These are phyloP conservation scores for Thysanoteuthis rhombus DNA, from an alignment of 2,888 invertebrate genomes.

Conservation along the genomic window DNA sequence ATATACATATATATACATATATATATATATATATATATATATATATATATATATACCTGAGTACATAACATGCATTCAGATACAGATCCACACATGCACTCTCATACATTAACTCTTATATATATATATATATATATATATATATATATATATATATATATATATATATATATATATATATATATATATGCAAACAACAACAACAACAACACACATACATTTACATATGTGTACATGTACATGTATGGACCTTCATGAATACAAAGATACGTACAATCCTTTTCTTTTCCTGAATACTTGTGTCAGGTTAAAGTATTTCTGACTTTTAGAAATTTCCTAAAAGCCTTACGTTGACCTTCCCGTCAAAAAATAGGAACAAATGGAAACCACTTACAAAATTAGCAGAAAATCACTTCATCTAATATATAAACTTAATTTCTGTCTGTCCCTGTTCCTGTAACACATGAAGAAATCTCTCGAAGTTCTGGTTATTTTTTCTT, in stretches of 20 bases:
- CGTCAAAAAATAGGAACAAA: not conserved
- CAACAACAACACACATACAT: too few species aligned
- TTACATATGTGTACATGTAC: not conserved
- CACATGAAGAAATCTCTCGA: not conserved
- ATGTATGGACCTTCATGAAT: not conserved
- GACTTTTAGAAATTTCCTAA: not conserved
- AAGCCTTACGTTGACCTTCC: not conserved
- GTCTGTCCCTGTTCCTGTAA: not conserved
- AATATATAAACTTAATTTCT: not conserved
- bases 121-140: not conserved
- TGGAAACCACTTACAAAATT: not conserved
- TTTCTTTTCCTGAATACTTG: not conserved
- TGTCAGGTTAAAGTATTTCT: not conserved
- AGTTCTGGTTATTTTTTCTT: not conserved
- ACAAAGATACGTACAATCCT: not conserved
- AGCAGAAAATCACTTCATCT: not conserved
- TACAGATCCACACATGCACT: too few species aligned
- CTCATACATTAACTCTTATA: too few species aligned
- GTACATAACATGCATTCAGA: too few species aligned
- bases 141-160: too few species aligned
- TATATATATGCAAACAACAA: not conserved
- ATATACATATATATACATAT: too few species aligned
- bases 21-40: too few species aligned
- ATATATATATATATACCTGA: too few species aligned
- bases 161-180: not conserved